A percentile compares a stretch with the other conserved stretches of the same genome.
Evolutionary conservation across 2,888 invertebrate genomes (phyloP).

Genomic region (Isoperla grammatica): DNA sequence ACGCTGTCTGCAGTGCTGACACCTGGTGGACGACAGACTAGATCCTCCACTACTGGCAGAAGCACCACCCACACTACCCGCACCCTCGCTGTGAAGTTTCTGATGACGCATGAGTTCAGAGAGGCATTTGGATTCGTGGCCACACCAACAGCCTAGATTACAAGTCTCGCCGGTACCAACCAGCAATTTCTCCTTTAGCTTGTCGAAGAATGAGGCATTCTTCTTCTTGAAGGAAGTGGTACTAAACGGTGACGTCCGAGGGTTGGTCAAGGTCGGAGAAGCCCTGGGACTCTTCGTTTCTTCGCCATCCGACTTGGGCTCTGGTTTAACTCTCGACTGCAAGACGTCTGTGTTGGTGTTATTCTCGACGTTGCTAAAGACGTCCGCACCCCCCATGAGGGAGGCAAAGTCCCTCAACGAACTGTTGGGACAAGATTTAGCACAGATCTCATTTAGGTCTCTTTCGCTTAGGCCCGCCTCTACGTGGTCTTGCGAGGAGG

Average conservation of each 20-base stretch:
- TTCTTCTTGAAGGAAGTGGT: conserved; percentile 51
- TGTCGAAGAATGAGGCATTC: conserved; percentile 76
- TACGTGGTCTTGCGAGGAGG: conserved; percentile 29
- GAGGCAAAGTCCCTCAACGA: conserved; percentile 54
- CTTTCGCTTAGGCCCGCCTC: conserved; percentile 42
- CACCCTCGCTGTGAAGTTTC: conserved; percentile 44
- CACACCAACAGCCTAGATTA: conserved; percentile 64
- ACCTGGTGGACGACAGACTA: conserved; percentile 58
- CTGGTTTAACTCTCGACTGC: conserved; percentile 15
- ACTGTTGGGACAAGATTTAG: conserved; percentile 44
- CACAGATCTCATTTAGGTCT: conserved; percentile 46
- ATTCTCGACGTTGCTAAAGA: conserved; percentile 30
- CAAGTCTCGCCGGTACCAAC: conserved; percentile 52
- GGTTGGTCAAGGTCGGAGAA: neutral
- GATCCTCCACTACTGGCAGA: conserved; percentile 25
- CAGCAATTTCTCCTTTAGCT: conserved; percentile 67
- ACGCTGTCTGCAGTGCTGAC: conserved; percentile 79
- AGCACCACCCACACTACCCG: conserved; percentile 11
- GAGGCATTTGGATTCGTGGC: conserved; percentile 71
- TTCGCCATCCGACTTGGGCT: conserved; percentile 19
- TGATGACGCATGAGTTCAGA: conserved; percentile 77
- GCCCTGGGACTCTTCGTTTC: neutral
- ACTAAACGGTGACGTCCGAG: conserved; percentile 9
- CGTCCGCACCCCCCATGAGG: conserved; percentile 37
- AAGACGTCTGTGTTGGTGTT: conserved; percentile 4